Evolutionary conservation across 2,888 invertebrate species (phyloP).

Genomic region (Autographa pulchrina): DNA sequence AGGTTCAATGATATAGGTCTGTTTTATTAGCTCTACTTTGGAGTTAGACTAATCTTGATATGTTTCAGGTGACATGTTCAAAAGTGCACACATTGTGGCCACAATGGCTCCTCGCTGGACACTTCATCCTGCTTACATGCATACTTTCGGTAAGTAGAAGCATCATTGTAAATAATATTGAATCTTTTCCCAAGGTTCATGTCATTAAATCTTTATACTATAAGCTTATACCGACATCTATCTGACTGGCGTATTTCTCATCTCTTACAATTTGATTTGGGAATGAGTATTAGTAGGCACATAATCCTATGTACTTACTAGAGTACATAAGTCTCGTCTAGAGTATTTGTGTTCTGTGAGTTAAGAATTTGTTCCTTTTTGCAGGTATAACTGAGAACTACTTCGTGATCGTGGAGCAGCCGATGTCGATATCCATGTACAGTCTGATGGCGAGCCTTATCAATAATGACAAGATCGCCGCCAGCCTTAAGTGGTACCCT

Average conservation of each 20-base stretch:
- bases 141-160: conserved; percentile 92
- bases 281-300: too few species aligned
- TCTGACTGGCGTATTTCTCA: too few species aligned
- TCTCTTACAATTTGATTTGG: too few species aligned
- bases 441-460: conserved; percentile 90
- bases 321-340: too few species aligned
- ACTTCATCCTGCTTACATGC: conserved; percentile 96
- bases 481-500: conserved; percentile 93
- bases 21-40: not conserved
- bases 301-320: too few species aligned
- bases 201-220: too few species aligned
- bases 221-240: too few species aligned
- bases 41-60: not conserved
- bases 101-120: conserved; percentile 93
- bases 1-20: not conserved
- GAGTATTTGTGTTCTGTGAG: not conserved
- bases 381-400: conserved; percentile 94
- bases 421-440: conserved; percentile 92
- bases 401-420: conserved; percentile 97
- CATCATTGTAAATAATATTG: too few species aligned
- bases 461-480: conserved; percentile 91
- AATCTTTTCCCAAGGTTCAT: too few species aligned
- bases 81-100: conserved; percentile 92
- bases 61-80: conserved; percentile 90
- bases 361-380: not conserved